Percentiles rank a stretch among this genome's conserved stretches.
phyloP scores from a whole-genome alignment of 2,797 vertebrate genomes.

The Falco rusticolus region DNA sequence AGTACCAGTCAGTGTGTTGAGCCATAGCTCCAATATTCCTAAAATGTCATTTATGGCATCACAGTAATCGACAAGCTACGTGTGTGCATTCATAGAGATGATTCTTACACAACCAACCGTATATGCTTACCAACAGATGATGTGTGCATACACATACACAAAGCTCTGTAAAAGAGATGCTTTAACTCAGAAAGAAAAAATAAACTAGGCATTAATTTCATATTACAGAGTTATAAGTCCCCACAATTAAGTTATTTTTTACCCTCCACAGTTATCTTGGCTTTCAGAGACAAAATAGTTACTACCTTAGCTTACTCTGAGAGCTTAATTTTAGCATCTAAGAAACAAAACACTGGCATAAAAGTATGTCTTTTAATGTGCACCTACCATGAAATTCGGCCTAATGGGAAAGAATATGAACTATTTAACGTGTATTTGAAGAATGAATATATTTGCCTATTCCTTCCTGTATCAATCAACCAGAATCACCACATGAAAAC shows the following conservation, averaged over 20 bases:
- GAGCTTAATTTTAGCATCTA: background rate
- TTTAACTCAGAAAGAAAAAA: background rate
- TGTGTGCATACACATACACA: background rate
- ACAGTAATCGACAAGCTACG: background rate
- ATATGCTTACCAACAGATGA: background rate
- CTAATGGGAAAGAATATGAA: background rate
- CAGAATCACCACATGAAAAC: background rate
- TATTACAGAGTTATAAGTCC: background rate
- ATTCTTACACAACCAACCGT: background rate
- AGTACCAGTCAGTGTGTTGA: background rate
- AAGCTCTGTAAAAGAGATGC: background rate
- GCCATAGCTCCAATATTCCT: background rate
- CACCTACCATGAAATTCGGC: slow-evolving; percentile 29
- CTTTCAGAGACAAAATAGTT: background rate
- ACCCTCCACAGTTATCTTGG: background rate
- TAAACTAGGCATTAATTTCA: background rate
- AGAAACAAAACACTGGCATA: background rate
- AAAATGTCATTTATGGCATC: background rate
- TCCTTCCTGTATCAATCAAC: background rate
- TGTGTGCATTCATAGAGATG: background rate
- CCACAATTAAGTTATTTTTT: background rate
- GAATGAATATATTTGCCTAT: background rate
- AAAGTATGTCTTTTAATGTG: background rate
- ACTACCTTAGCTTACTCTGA: background rate
- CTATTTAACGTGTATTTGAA: background rate